Evolutionary conservation across 2,888 invertebrate species (phyloP).

Genomic region (Cephonodes hylas): DNA sequence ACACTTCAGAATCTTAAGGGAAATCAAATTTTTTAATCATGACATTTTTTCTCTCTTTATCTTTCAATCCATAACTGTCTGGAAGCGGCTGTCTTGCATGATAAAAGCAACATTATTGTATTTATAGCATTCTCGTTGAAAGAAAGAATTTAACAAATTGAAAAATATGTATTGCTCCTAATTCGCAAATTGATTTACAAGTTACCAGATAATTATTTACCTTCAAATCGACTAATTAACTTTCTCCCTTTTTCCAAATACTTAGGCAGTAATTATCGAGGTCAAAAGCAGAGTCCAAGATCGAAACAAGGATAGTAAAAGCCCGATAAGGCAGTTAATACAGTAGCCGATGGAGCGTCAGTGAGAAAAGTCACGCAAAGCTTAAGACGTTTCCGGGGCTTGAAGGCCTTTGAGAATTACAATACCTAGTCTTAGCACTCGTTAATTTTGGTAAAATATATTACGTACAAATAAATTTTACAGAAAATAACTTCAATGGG

Average conservation of each 20-base stretch:
- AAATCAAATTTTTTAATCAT: too few species aligned
- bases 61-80: too few species aligned
- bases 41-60: too few species aligned
- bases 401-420: background rate
- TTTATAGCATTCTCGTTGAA: too few species aligned
- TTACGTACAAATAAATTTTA: background rate
- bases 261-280: background rate
- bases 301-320: background rate
- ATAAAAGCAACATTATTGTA: too few species aligned
- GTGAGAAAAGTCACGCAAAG: constrained; percentile 5
- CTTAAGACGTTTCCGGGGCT: background rate
- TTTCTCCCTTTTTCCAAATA: background rate
- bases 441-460: background rate
- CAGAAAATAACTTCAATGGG: too few species aligned
- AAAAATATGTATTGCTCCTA: too few species aligned
- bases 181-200: too few species aligned
- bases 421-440: background rate
- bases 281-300: background rate
- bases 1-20: background rate
- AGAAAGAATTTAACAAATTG: too few species aligned
- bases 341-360: background rate
- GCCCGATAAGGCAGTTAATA: background rate
- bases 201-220: too few species aligned
- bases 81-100: too few species aligned
- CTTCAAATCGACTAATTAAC: too few species aligned